A percentile compares a stretch with the other conserved stretches of the same genome.
Conservation (phyloP, 2,797 vertebrate species). For the Saguinus oedipus region DNA sequence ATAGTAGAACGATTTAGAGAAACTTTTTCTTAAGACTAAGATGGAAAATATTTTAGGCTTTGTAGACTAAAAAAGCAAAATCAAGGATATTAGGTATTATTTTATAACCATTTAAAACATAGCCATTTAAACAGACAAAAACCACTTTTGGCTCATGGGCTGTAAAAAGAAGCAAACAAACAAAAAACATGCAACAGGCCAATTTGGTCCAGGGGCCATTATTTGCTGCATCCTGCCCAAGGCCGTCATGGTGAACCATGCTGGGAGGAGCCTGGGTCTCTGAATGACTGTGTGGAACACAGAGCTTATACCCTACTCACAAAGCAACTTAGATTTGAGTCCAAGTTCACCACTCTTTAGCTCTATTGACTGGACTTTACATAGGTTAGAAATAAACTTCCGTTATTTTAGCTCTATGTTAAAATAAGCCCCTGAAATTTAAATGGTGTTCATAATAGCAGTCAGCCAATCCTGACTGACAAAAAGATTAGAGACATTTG, state of each 20-base stretch:
- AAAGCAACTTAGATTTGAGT: too few relatives aligned
- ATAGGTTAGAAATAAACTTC: not conserved
- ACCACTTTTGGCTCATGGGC: not conserved
- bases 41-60: not conserved
- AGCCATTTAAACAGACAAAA: not conserved
- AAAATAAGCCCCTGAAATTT: not conserved
- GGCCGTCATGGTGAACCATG: accelerated
- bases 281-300: accelerated
- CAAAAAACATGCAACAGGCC: not conserved
- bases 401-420: too few relatives aligned
- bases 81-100: not conserved
- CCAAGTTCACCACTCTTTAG: too few relatives aligned
- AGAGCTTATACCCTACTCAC: not conserved
- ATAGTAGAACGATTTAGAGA: too few relatives aligned
- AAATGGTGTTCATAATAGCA: not conserved
- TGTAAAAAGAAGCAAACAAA: not conserved
- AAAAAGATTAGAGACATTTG: not conserved
- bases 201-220: not conserved
- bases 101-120: not conserved
- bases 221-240: too few relatives aligned
- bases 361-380: not conserved
- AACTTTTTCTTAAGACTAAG: not conserved
- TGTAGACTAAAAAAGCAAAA: not conserved
- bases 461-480: not conserved
- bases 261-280: not conserved